Conservation (phyloP, 2,113 vertebrate genomes). For the Symphodus melops region DNA sequence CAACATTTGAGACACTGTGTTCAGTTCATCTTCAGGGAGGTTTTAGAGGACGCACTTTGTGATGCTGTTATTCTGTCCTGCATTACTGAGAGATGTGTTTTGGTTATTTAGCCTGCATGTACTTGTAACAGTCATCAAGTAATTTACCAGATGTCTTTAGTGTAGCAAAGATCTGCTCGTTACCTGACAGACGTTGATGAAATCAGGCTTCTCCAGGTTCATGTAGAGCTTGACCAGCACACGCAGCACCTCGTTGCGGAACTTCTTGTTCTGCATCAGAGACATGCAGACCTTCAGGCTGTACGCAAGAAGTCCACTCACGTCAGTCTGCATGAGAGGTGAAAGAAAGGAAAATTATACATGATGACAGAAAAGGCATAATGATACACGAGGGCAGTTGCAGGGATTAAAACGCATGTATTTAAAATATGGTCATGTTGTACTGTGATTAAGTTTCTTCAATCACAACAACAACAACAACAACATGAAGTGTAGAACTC, state of each 20-base stretch:
- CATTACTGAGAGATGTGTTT: neutral
- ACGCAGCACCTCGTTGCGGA: constrained; percentile 95
- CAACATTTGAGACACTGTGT: no score
- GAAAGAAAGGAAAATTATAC: neutral
- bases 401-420: neutral
- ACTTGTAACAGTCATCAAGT: neutral
- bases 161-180: neutral
- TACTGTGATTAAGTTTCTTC: neutral
- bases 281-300: constrained; percentile 99
- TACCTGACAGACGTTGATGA: constrained; percentile 99
- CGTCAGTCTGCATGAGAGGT: constrained; percentile 88
- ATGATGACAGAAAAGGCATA: neutral
- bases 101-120: no score
- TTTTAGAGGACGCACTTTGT: no score
- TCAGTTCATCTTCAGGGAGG: no score
- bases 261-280: constrained; percentile 99
- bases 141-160: neutral
- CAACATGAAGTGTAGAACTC: no score
- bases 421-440: neutral
- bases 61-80: no score
- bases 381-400: neutral
- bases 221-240: constrained; percentile 99
- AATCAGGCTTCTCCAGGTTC: constrained; percentile 98
- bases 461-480: no score
- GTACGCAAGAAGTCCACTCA: constrained; percentile 97